phyloP scores from a whole-genome alignment of 2,888 invertebrate genomes.

The Drosophila tanythrix region DNA sequence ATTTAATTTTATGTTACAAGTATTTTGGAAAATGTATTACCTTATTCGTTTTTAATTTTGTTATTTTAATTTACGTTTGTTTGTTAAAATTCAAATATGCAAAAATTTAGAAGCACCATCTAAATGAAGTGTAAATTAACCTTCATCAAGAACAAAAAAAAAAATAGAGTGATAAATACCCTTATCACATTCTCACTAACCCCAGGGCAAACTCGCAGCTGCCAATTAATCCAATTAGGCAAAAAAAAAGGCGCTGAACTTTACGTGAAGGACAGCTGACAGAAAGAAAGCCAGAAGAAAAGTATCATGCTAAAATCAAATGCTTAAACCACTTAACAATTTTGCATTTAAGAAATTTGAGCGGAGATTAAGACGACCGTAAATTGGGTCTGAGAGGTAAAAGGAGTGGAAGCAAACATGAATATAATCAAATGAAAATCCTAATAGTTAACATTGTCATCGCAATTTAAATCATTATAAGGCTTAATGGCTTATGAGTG shows the following conservation, averaged over 20 bases:
- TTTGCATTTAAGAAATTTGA: slow-evolving; percentile 23
- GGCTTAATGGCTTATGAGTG: slow-evolving; percentile 50
- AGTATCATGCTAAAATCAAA: slow-evolving; percentile 29
- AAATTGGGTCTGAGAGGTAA: slow-evolving; percentile 2
- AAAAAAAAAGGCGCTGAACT: slow-evolving; percentile 20
- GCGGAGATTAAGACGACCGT: slow-evolving; percentile 6
- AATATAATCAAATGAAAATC: slow-evolving; percentile 39
- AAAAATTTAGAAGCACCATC: not conserved
- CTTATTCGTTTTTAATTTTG: not conserved
- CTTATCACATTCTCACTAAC: slow-evolving; percentile 48
- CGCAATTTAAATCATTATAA: slow-evolving; percentile 52
- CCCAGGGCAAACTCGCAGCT: slow-evolving; percentile 47
- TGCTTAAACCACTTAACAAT: slow-evolving; percentile 46
- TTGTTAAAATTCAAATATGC: not conserved
- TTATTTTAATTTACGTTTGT: not conserved
- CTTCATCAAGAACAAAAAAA: slow-evolving; percentile 5
- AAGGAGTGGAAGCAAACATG: slow-evolving; percentile 25
- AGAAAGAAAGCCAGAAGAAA: slow-evolving; percentile 2
- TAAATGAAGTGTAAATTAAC: not conserved
- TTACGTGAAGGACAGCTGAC: not conserved
- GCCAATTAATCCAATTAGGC: slow-evolving; percentile 71
- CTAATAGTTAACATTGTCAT: slow-evolving; percentile 28
- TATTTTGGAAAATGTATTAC: not conserved
- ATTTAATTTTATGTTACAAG: not conserved
- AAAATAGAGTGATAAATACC: slow-evolving; percentile 20